Conservation (phyloP, 1,140 invertebrate genomes). For the Armadillidium nasatum region DNA sequence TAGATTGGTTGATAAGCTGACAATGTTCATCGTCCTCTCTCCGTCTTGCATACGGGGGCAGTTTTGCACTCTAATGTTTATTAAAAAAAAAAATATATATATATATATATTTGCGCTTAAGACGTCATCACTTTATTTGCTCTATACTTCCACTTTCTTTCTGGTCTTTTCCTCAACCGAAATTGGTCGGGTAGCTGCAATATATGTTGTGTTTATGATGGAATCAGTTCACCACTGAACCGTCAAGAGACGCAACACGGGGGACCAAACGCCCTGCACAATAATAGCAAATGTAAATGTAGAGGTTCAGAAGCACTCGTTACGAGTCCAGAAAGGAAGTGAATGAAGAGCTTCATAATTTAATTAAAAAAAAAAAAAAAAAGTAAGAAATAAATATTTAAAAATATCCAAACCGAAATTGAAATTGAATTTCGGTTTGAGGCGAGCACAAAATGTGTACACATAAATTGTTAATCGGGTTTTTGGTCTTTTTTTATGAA, state of each 20-base stretch:
- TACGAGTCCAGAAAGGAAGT: background rate
- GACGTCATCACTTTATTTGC: background rate
- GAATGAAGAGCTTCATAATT: background rate
- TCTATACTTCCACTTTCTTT: background rate
- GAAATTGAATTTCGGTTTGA: background rate
- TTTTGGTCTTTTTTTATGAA: background rate
- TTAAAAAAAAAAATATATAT: background rate
- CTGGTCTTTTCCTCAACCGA: background rate
- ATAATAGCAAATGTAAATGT: background rate
- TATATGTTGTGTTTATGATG: background rate
- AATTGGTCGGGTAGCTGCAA: background rate
- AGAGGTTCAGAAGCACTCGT: background rate
- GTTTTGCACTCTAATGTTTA: background rate
- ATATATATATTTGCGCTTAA: background rate
- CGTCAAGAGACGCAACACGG: background rate
- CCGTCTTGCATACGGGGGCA: background rate
- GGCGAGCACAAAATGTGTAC: conserved; percentile 8
- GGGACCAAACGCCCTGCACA: conserved; percentile 3
- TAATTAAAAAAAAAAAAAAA: no score
- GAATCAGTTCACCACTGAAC: background rate
- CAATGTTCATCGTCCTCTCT: background rate
- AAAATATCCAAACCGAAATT: background rate
- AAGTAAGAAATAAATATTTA: background rate
- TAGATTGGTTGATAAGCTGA: background rate
- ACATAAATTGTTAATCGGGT: background rate